Conservation (phyloP, 1,140 invertebrate genomes). For the Scylla paramamosain region DNA sequence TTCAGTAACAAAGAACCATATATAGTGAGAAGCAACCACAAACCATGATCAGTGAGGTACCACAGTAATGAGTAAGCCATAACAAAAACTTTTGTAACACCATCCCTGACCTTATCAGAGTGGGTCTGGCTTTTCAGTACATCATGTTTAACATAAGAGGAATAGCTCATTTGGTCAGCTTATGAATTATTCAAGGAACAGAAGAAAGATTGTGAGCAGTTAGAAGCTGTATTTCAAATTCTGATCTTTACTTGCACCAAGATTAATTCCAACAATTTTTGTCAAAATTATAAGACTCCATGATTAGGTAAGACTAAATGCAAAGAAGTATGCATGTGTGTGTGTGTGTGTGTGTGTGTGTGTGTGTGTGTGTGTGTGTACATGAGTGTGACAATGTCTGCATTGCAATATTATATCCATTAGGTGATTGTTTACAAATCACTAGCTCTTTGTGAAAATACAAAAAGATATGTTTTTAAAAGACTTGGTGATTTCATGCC, state of each 20-base stretch:
- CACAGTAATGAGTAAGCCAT: conserved; percentile 67
- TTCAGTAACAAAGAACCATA: not conserved
- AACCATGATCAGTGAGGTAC: conserved; percentile 4
- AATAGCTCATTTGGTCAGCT: conserved; percentile 52
- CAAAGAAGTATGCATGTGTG: not conserved
- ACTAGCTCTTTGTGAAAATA: too few relatives aligned
- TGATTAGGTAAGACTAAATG: not conserved
- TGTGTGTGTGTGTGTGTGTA: too few relatives aligned
- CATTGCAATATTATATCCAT: too few relatives aligned
- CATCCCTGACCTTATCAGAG: conserved; percentile 65
- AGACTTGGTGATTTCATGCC: too few relatives aligned
- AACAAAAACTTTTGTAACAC: conserved; percentile 57
- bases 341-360: not conserved
- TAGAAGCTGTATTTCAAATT: conserved; percentile 7
- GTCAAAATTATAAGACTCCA: not conserved
- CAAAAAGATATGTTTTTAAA: too few relatives aligned
- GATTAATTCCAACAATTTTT: not conserved
- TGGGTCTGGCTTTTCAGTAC: conserved; percentile 61
- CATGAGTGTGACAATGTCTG: too few relatives aligned
- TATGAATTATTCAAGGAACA: not conserved
- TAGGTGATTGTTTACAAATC: too few relatives aligned
- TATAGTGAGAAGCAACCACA: not conserved
- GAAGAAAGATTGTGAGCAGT: conserved; percentile 9
- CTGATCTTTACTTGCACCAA: not conserved
- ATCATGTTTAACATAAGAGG: conserved; percentile 54